Evolutionary conservation across 2,888 invertebrate genomes (phyloP).

Genomic region (Gnatocerus cornutus): DNA sequence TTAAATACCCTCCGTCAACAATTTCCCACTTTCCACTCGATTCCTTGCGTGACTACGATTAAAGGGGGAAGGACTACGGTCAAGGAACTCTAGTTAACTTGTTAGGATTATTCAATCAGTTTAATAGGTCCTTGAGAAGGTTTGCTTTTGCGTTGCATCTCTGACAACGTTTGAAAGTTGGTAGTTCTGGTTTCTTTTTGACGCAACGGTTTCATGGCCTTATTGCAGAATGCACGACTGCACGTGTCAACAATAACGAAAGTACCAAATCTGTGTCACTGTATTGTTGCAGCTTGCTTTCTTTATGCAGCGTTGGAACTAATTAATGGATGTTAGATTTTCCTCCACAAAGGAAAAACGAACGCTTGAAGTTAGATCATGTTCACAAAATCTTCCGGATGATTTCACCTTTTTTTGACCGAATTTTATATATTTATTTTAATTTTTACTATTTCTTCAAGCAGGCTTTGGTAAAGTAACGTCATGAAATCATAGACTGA

Average conservation of each 20-base stretch:
- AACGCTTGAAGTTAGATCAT: too few species aligned
- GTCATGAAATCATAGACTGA: too few species aligned
- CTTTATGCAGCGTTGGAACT: conserved; percentile 31
- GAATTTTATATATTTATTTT: too few species aligned
- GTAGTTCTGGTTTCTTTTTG: conserved; percentile 20
- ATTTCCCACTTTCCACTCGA: background rate
- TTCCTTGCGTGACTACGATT: conserved; percentile 12
- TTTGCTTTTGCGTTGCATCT: conserved; percentile 37
- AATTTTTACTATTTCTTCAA: too few species aligned
- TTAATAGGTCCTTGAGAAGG: conserved; percentile 32
- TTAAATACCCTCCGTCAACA: conserved; percentile 6
- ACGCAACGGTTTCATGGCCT: conserved; percentile 41
- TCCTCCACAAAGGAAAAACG: background rate
- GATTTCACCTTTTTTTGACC: too few species aligned
- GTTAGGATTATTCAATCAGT: conserved; percentile 41
- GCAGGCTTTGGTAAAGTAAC: too few species aligned
- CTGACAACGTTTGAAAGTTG: conserved; percentile 11
- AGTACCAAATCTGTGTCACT: conserved; percentile 43
- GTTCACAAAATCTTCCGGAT: too few species aligned
- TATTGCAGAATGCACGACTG: conserved; percentile 46
- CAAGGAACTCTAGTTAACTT: conserved; percentile 40
- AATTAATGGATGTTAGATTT: background rate
- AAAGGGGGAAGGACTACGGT: conserved; percentile 39
- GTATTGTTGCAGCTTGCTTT: conserved; percentile 43
- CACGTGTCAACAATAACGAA: conserved; percentile 46